phyloP scores from a whole-genome alignment of 1,140 invertebrate species.

The Formica exsecta region DNA sequence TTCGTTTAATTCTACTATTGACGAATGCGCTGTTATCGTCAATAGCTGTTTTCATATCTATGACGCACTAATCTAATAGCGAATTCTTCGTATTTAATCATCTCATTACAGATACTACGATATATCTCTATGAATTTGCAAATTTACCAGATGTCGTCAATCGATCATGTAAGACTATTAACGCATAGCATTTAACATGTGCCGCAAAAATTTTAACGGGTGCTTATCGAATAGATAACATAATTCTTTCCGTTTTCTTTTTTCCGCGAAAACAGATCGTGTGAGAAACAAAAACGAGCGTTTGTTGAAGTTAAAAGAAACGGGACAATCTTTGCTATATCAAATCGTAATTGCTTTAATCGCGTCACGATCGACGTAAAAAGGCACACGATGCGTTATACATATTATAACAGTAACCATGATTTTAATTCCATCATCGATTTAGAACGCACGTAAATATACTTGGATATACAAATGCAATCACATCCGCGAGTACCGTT shows the following conservation, averaged over 20 bases:
- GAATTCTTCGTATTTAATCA: conserved; percentile 32
- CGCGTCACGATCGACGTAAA: conserved; percentile 26
- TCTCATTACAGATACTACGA: conserved; percentile 8
- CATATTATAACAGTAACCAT: conserved; percentile 30
- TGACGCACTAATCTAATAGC: conserved; percentile 51
- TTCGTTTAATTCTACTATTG: conserved; percentile 48
- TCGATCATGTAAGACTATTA: not conserved
- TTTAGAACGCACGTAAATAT: not conserved
- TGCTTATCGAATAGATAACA: conserved; percentile 24
- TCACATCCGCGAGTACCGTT: too few relatives aligned
- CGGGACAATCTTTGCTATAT: not conserved
- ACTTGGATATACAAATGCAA: not conserved
- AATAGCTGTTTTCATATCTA: conserved; percentile 21
- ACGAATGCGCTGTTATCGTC: conserved; percentile 29
- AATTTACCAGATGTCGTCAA: conserved; percentile 9
- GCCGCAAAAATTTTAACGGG: not conserved
- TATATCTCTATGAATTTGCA: conserved; percentile 33
- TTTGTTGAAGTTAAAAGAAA: not conserved
- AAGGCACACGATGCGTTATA: conserved; percentile 27
- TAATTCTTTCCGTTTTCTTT: not conserved
- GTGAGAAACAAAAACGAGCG: not conserved
- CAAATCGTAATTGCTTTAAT: conserved; percentile 17
- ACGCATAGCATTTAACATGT: not conserved
- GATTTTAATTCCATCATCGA: not conserved
- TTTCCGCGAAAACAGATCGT: conserved; percentile 12